phyloP scores from a whole-genome alignment of 2,888 invertebrate species.

The Troides helena region DNA sequence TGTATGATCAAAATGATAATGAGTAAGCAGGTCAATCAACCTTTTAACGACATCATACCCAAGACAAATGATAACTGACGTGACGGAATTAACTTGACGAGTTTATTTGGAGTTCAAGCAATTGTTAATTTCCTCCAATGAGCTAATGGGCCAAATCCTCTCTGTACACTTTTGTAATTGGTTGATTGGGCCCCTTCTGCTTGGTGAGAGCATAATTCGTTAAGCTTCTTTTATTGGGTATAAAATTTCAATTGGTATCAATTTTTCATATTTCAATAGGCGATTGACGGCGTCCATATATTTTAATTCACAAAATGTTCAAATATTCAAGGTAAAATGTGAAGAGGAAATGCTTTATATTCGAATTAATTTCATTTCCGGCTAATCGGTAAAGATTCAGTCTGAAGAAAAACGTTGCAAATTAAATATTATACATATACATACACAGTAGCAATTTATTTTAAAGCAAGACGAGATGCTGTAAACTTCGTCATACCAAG shows the following conservation, averaged over 20 bases:
- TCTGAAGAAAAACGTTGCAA: no score
- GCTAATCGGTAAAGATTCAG: no score
- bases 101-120: constrained; percentile 75
- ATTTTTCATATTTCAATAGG: neutral
- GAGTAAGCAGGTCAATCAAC: constrained; percentile 53
- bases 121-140: constrained; percentile 79
- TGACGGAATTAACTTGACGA: constrained; percentile 71
- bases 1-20: constrained; percentile 30
- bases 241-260: constrained; percentile 22
- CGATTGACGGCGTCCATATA: no score
- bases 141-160: constrained; percentile 78
- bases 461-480: no score
- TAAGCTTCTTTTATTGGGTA: constrained; percentile 29
- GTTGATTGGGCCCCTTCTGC: constrained; percentile 39
- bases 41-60: constrained; percentile 34
- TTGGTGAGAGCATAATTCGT: constrained; percentile 37
- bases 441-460: no score
- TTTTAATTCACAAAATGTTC: no score
- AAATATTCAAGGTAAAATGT: no score
- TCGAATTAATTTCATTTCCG: no score
- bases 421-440: no score
- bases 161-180: constrained; percentile 45
- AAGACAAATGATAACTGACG: constrained; percentile 75
- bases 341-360: no score
- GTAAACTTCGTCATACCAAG: no score